Evolutionary conservation across 1,140 invertebrate genomes (phyloP), one percentile per base, ranked within the genome.

Genomic region (Ptiloglossa arizonensis): DNA sequence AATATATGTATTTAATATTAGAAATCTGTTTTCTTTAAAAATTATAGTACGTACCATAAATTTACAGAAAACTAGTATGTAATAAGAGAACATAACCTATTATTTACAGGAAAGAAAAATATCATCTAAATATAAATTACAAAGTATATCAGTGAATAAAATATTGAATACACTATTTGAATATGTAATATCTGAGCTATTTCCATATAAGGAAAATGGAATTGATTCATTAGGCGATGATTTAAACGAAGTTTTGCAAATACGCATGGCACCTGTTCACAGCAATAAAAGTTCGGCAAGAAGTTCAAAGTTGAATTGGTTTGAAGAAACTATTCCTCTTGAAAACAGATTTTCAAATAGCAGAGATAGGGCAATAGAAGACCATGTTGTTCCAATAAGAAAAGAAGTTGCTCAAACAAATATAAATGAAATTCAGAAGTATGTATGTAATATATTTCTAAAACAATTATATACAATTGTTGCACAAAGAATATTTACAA

Each of bases 141-240:
- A 83, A 0, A 83, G 74, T 44, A 86, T 86, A 71, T 68, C 73
- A 1, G 57, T 87, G 32, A 86, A 91, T 70, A 83, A 90, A 32
- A 83, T 92, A 57, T 70, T 91, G 32, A 83, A 91, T 67, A 68
- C 87, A 59, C 75, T 93, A 29, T 63, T 89, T 27, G 88, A 91
- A 44, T 87, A 88, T 62, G 73, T 92, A 62, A 87, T 82, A 50
- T 83, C 85, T 5, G 77, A 91, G 74, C 44, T 92, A 2, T 73
- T 85, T 41, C 80, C 77, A 59, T 78, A 86, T 17, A 84, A 88
- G 38, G 79, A 85, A 59, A 80, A 80, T 66, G 74, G 89, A n/a
- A 77, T 79, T 38, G 81, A 89, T 70, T 82, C 73, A 11, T 64
- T 87, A 24, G 68, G 46, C 9, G 70, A 89, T 35, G 81, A 89